Percentiles rank a stretch among this genome's conserved stretches.
These are phyloP conservation scores for Octopus sinensis DNA, from an alignment of 1,140 invertebrate species.

Conservation along the genomic window DNA sequence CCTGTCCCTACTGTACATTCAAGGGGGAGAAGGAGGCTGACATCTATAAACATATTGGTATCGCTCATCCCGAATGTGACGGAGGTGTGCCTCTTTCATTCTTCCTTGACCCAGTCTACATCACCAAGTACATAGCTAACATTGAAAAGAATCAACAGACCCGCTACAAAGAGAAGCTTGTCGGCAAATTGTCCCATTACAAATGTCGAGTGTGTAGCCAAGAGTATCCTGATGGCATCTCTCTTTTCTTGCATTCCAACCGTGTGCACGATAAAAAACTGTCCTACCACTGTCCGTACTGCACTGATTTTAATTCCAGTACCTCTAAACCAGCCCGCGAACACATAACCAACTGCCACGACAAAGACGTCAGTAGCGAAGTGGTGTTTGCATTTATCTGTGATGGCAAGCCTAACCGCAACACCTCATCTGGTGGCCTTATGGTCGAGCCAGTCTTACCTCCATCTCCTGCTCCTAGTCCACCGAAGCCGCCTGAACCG, in stretches of 20 bases:
- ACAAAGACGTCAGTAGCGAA: background rate
- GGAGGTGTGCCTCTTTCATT: background rate
- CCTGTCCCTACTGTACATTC: constrained; percentile 2
- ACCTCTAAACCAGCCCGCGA: background rate
- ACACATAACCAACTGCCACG: background rate
- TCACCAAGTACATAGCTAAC: constrained; percentile 6
- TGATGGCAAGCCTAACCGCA: background rate
- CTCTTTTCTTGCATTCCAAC: background rate
- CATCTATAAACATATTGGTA: background rate
- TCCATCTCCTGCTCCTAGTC: background rate
- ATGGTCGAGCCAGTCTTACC: background rate
- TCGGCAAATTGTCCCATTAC: background rate
- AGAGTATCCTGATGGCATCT: background rate
- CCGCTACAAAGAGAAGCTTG: background rate
- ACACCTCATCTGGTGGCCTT: background rate
- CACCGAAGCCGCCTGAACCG: background rate
- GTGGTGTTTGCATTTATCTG: background rate
- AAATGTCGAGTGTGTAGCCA: background rate
- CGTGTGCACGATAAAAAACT: background rate
- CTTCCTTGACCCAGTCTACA: constrained; percentile 4
- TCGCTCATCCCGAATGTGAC: background rate
- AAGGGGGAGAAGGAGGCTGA: constrained; percentile 6
- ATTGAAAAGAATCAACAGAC: background rate
- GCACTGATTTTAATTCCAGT: background rate
- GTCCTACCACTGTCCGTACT: constrained; percentile 1